These are phyloP conservation scores for Amphiprion percula DNA, from an alignment of 2,113 vertebrate species.

Conservation along the genomic window DNA sequence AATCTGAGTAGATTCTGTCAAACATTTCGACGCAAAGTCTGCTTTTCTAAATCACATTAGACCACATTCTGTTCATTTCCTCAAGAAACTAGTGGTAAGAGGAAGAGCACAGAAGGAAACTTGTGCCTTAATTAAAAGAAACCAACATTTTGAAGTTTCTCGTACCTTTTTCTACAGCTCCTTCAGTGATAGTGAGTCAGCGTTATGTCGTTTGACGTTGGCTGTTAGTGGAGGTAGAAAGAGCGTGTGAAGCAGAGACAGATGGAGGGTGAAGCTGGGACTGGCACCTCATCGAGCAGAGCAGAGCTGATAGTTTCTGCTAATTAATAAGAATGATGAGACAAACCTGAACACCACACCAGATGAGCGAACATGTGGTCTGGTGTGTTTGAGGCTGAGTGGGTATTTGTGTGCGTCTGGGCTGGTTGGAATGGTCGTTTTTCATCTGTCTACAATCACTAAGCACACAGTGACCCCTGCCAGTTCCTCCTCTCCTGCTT, in stretches of 20 bases:
- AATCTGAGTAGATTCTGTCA: constrained; percentile 20
- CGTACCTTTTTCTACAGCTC: neutral
- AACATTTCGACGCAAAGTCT: neutral
- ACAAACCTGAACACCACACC: neutral
- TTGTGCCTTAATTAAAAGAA: neutral
- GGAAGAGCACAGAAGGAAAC: neutral
- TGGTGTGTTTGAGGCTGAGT: constrained; percentile 14
- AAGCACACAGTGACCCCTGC: constrained; percentile 24
- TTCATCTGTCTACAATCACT: constrained; percentile 43
- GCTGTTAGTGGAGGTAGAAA: neutral
- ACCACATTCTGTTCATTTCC: constrained; percentile 7
- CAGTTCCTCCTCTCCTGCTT: constrained; percentile 14
- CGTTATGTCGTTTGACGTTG: neutral
- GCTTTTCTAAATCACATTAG: constrained; percentile 26
- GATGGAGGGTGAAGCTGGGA: neutral
- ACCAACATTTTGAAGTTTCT: neutral
- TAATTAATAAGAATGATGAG: constrained; percentile 18
- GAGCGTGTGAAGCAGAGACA: neutral
- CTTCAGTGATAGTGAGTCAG: neutral
- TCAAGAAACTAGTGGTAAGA: neutral
- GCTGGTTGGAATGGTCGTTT: constrained; percentile 35
- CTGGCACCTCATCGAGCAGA: neutral
- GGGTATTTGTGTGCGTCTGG: constrained; percentile 28
- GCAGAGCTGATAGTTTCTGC: neutral
- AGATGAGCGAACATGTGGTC: constrained; percentile 5